These are phyloP conservation scores for Nibea coibor DNA, from an alignment of 2,113 vertebrate species.

Conservation along the genomic window DNA sequence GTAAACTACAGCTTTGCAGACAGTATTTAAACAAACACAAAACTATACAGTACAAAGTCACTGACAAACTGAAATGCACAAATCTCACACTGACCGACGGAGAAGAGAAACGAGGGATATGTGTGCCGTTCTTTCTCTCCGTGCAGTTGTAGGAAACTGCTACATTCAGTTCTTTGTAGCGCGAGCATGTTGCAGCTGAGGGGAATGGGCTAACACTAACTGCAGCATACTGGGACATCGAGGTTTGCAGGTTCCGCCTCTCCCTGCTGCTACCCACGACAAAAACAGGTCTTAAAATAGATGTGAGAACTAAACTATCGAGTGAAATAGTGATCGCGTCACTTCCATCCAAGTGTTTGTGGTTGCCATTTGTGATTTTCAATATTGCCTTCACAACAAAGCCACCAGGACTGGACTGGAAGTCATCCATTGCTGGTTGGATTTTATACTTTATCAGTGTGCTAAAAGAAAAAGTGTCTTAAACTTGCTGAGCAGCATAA, in stretches of 20 bases:
- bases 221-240: not conserved
- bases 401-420: not conserved
- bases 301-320: not conserved
- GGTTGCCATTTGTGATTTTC: not conserved
- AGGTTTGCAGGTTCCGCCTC: not conserved
- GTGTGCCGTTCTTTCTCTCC: not conserved
- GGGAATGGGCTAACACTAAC: constrained; percentile 1
- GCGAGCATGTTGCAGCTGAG: not conserved
- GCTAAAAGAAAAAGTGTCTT: not conserved
- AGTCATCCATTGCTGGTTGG: not conserved
- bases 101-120: constrained; percentile 14
- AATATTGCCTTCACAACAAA: constrained; percentile 5
- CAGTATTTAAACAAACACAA: constrained; percentile 22
- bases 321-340: constrained; percentile 5
- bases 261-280: not conserved
- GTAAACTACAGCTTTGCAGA: constrained; percentile 58
- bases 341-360: constrained; percentile 7
- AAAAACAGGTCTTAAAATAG: constrained; percentile 4
- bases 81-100: not conserved
- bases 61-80: constrained; percentile 13
- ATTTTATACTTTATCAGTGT: not conserved
- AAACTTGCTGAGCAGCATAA: not conserved
- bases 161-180: constrained; percentile 3
- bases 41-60: constrained; percentile 32
- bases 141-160: constrained; percentile 21